Evolutionary conservation across 2,113 vertebrate species (phyloP).

Genomic region (Austrofundulus limnaeus): DNA sequence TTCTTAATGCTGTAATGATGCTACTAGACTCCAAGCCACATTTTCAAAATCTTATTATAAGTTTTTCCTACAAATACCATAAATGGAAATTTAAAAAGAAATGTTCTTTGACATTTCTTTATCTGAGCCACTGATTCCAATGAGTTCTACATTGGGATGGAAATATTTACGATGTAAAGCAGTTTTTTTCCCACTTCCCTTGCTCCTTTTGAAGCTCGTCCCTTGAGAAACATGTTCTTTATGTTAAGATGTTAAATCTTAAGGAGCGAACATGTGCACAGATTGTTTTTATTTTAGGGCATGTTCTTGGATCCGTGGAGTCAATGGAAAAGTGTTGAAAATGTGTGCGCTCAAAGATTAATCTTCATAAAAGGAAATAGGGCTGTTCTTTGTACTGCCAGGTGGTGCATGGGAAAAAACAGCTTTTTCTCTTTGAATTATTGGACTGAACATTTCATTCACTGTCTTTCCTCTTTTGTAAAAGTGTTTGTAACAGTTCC

Average conservation of each 20-base stretch:
- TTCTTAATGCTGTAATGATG: slow-evolving; percentile 16
- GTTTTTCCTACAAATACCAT: not conserved
- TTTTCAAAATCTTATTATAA: not conserved
- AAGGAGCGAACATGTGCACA: slow-evolving; percentile 26
- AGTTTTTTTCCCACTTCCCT: too few relatives aligned
- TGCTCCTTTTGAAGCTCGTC: slow-evolving; percentile 41
- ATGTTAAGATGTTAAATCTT: slow-evolving; percentile 10
- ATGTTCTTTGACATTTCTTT: not conserved
- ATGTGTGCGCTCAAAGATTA: slow-evolving; percentile 53
- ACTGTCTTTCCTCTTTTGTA: slow-evolving; percentile 8
- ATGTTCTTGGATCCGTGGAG: slow-evolving; percentile 40
- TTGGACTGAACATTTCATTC: slow-evolving; percentile 18
- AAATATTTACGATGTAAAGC: not conserved
- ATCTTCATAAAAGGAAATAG: slow-evolving; percentile 68
- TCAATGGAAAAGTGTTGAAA: slow-evolving; percentile 56
- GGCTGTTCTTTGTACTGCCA: slow-evolving; percentile 39
- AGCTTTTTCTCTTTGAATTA: slow-evolving; percentile 14
- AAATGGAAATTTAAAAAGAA: not conserved
- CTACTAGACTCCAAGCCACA: slow-evolving; percentile 12
- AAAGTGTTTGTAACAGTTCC: slow-evolving; percentile 2
- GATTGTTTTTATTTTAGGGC: slow-evolving; percentile 27
- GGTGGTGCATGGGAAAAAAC: slow-evolving; percentile 44
- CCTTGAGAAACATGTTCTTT: slow-evolving; percentile 31
- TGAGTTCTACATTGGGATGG: not conserved
- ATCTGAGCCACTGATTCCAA: not conserved